Conservation (phyloP, 2,113 vertebrate species). For the Pseudopipra pipra region DNA sequence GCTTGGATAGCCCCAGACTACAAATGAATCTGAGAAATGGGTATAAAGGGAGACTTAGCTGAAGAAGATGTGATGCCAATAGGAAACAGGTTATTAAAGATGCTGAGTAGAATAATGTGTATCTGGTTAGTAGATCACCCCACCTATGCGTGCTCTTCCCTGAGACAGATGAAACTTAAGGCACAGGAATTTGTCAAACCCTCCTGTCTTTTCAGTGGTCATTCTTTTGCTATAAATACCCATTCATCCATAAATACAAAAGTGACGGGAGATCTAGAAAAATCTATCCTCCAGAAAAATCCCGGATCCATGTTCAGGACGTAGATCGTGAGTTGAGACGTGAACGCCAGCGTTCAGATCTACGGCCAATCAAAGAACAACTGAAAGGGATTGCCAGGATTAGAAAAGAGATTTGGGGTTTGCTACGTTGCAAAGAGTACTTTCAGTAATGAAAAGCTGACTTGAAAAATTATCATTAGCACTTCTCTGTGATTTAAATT, state of each 20-base stretch:
- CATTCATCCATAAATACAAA: not conserved
- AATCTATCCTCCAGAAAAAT: not conserved
- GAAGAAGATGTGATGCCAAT: not conserved
- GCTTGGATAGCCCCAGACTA: not conserved
- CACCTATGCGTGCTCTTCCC: not conserved
- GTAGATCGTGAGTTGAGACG: not conserved
- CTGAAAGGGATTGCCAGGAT: not conserved
- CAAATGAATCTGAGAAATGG: not conserved
- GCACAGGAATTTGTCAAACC: not conserved
- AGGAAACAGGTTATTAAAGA: not conserved
- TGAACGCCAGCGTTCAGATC: not conserved
- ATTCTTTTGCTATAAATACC: not conserved
- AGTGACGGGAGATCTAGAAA: not conserved
- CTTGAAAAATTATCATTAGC: constrained; percentile 52
- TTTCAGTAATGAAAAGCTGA: constrained; percentile 31
- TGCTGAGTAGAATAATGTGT: not conserved
- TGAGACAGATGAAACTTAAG: not conserved
- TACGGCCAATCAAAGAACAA: not conserved
- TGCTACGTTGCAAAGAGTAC: not conserved
- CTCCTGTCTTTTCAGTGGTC: not conserved
- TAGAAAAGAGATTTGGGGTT: not conserved
- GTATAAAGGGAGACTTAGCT: not conserved
- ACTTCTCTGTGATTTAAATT: constrained; percentile 53
- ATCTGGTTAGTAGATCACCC: not conserved
- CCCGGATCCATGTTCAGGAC: not conserved